Conservation (phyloP, 2,797 vertebrate genomes). For the Odontamblyopus rebecca region DNA sequence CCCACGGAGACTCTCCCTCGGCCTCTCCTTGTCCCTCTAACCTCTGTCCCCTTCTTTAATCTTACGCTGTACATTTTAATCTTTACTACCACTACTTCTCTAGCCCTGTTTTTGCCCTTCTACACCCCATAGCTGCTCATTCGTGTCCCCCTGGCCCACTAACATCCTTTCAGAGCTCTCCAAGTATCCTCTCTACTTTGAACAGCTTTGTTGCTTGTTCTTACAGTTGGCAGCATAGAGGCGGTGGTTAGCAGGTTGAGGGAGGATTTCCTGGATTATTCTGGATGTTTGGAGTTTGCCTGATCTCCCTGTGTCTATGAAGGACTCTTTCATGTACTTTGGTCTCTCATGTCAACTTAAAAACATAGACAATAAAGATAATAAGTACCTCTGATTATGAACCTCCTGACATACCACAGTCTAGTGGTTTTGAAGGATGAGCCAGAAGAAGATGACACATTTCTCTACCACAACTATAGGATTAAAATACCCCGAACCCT, state of each 20-base stretch:
- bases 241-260: neutral
- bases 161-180: conserved; percentile 16
- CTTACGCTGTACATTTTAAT: conserved; percentile 46
- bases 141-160: conserved; percentile 19
- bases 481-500: neutral
- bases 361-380: neutral
- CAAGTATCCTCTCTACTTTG: neutral
- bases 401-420: too few relatives aligned
- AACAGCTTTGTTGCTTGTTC: neutral
- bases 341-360: neutral
- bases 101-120: conserved; percentile 12
- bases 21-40: conserved; percentile 68
- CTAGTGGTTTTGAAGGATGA: too few relatives aligned
- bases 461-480: neutral
- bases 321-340: neutral
- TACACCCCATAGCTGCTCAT: neutral
- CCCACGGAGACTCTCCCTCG: conserved; percentile 68
- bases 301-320: neutral
- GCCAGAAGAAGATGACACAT: neutral
- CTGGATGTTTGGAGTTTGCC: neutral
- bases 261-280: neutral
- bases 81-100: conserved; percentile 25
- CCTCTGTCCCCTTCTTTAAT: conserved; percentile 40
- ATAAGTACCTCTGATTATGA: too few relatives aligned
- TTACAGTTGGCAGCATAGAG: neutral